Conservation (phyloP, 1,140 invertebrate species). For the Drosophila tristis region DNA sequence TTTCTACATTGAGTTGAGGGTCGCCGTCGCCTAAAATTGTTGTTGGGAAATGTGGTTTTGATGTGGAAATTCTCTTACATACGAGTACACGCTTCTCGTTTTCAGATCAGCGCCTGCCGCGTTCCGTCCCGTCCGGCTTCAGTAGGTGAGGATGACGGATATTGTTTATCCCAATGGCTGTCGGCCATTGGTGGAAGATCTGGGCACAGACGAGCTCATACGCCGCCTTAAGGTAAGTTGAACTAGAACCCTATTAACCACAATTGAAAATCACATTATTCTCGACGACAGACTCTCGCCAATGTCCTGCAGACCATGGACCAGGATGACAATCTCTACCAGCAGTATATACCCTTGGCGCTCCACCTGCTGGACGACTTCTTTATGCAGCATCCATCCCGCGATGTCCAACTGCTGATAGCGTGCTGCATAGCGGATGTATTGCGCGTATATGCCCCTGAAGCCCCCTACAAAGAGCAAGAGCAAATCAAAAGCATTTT, state of each 20-base stretch:
- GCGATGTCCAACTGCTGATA: conserved; percentile 97
- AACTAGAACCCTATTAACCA: background rate
- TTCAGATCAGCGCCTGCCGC: too few species aligned
- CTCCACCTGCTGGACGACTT: conserved; percentile 96
- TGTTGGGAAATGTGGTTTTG: conserved; percentile 8
- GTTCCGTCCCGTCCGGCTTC: conserved; percentile 3
- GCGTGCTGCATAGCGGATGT: conserved; percentile 99
- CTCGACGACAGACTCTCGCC: conserved; percentile 89
- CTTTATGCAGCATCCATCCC: conserved; percentile 94
- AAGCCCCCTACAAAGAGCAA: conserved; percentile 98
- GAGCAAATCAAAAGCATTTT: conserved; percentile 97
- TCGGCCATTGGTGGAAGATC: conserved; percentile 94
- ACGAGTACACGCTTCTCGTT: background rate
- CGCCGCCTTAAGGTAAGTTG: conserved; percentile 92
- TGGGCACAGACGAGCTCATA: conserved; percentile 97
- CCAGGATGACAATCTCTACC: conserved; percentile 97
- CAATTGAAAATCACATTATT: background rate
- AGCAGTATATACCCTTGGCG: conserved; percentile 97
- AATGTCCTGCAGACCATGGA: conserved; percentile 98
- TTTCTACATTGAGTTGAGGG: conserved; percentile 43
- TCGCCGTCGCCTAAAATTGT: conserved; percentile 26
- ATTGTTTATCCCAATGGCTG: conserved; percentile 95
- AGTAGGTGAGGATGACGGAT: conserved; percentile 83
- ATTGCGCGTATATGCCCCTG: conserved; percentile 98
- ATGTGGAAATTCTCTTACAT: too few species aligned